phyloP scores from a whole-genome alignment of 2,888 invertebrate genomes.

The Troilus luridus region DNA sequence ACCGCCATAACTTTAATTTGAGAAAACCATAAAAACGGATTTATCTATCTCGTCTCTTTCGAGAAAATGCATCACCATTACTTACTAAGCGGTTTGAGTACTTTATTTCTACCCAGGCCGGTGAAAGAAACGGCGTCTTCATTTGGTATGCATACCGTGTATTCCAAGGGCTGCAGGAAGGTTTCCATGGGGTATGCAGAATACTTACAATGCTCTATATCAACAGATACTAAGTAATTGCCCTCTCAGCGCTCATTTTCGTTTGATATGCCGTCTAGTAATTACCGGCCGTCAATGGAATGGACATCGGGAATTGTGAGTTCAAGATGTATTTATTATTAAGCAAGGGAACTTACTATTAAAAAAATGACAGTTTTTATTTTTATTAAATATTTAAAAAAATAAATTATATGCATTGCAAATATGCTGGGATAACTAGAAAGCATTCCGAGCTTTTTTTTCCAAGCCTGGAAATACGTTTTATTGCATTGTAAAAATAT shows the following conservation, averaged over 20 bases:
- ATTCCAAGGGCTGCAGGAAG: background rate
- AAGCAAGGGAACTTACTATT: background rate
- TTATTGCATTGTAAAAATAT: background rate
- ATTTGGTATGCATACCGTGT: constrained; percentile 27
- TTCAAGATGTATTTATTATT: background rate
- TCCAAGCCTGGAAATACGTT: background rate
- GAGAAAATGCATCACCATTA: constrained; percentile 32
- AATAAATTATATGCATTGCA: background rate
- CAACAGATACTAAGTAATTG: background rate
- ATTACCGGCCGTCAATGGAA: background rate
- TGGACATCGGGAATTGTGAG: background rate
- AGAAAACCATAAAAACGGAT: constrained; percentile 40
- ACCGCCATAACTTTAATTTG: constrained; percentile 34
- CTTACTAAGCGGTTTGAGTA: constrained; percentile 23
- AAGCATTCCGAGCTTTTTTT: background rate
- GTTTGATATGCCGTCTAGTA: background rate
- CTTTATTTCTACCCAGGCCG: constrained; percentile 3
- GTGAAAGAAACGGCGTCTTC: constrained; percentile 34
- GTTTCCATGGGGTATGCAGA: constrained; percentile 24
- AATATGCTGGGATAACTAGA: background rate
- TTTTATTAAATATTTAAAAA: too few species aligned
- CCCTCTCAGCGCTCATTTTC: background rate
- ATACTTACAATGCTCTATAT: constrained; percentile 30
- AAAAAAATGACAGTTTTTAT: too few species aligned
- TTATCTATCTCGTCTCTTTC: constrained; percentile 9